Evolutionary conservation across 2,888 invertebrate species (phyloP).

Genomic region (Sphaeridia pumilis): DNA sequence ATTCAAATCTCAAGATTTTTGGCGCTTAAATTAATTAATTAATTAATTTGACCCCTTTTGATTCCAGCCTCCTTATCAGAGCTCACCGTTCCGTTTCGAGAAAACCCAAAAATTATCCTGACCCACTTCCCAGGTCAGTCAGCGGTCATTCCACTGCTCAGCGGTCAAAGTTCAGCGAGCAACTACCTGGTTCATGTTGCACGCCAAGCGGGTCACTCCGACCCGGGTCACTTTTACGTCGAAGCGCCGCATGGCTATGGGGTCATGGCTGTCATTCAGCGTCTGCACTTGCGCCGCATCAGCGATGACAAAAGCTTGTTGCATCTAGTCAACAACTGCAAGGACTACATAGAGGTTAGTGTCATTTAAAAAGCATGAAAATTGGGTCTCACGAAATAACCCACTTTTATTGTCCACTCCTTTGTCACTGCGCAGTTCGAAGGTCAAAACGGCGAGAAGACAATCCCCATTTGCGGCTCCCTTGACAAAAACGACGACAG

Average conservation of each 20-base stretch:
- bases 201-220: conserved; percentile 10
- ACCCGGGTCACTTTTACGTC: conserved; percentile 6
- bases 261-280: conserved; percentile 13
- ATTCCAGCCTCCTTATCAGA: conserved; percentile 10
- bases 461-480: conserved; percentile 6
- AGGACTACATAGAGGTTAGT: conserved; percentile 7
- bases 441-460: conserved; percentile 9
- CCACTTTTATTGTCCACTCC: too few relatives aligned
- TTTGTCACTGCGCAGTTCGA: conserved; percentile 5
- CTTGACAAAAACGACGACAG: conserved; percentile 6
- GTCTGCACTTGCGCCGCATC: conserved; percentile 5
- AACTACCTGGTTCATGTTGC: conserved; percentile 12
- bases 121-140: conserved; percentile 8
- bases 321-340: conserved; percentile 12
- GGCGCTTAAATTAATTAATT: too few relatives aligned
- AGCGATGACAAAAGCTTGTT: conserved; percentile 8
- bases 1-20: too few relatives aligned
- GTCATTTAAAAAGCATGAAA: too few relatives aligned
- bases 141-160: conserved; percentile 1
- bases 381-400: too few relatives aligned
- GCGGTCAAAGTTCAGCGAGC: conserved; percentile 3
- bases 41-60: too few relatives aligned
- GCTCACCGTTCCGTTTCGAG: conserved; percentile 6
- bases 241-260: conserved; percentile 10
- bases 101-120: conserved; percentile 8